Base-by-base conservation (phyloP, 64 coral and sea anemone species). In the Porites australiensis region DNA sequence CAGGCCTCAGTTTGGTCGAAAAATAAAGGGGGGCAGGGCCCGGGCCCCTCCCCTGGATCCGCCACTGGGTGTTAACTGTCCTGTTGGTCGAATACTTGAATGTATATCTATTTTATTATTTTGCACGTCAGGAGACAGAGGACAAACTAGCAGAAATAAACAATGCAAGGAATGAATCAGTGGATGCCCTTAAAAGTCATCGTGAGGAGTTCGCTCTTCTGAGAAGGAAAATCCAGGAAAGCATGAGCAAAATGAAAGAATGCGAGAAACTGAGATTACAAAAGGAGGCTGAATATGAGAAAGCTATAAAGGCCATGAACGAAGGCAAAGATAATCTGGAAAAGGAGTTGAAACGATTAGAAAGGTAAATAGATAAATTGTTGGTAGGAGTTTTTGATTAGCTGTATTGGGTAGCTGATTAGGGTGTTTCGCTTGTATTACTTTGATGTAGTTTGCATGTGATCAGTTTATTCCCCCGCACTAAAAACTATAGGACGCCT, bases 81-180 rank as follows among this genome's bases (percentile, higher is more conserved):
- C 9, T 20, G 20, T 72, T 23, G 13, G 23, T 43, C 20, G n/a
- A 23, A 12, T 6, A 12, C 43, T 72, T 72, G 4, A 20, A 6
- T 7, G 5, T 72, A 3, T 37, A 27, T 11, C 43, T 20, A 44
- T 5, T 50, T 7, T 43, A 50, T 43, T 46, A 5, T 14, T 49
- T 71, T 16, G 8, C 66, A 48, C 63, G 2, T 27, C 73, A 96
- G 95, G 87, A 96, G 53, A 67, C 95, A 5, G 62, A 70, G 44
- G 73, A 90, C 14, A 96, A 90, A 75, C 51, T 96, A 8, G 55
- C 63, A 13, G 95, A 96, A 67, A 61, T 96, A 64, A 88, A 93
- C 71, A 67, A 96, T 5, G 87, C 95, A 43, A 86, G 95, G 70
- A 96, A 96, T 75, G 80, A 96, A 76, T 82, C 86, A 12, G 67